These are phyloP conservation scores for Phthorimaea operculella DNA, from an alignment of 1,140 invertebrate genomes.

Conservation along the genomic window DNA sequence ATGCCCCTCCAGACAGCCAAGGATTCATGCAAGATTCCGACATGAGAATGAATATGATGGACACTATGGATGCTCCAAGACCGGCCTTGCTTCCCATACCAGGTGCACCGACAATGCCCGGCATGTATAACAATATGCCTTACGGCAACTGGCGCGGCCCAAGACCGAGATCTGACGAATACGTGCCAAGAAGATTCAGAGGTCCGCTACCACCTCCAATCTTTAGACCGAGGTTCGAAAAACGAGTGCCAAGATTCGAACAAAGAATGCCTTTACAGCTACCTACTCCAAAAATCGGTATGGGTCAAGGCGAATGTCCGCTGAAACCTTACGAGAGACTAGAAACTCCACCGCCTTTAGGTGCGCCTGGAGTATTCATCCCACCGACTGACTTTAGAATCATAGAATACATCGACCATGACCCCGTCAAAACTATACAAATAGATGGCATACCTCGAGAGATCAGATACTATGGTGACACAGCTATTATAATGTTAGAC, in stretches of 20 bases:
- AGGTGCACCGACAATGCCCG: slow-evolving; percentile 31
- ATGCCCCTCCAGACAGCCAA: slow-evolving; percentile 30
- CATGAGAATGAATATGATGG: slow-evolving; percentile 35
- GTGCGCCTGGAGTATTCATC: slow-evolving; percentile 47
- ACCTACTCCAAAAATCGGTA: slow-evolving; percentile 45
- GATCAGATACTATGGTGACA: slow-evolving; percentile 86
- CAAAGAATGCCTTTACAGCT: slow-evolving; percentile 34
- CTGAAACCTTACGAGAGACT: slow-evolving; percentile 44
- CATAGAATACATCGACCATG: slow-evolving; percentile 72
- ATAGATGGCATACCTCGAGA: slow-evolving; percentile 86
- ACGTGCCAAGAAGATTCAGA: slow-evolving; percentile 41
- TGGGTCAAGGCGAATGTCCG: slow-evolving; percentile 47
- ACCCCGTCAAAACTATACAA: slow-evolving; percentile 81
- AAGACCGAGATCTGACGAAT: slow-evolving; percentile 39
- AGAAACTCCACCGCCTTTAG: slow-evolving; percentile 48
- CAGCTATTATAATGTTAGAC: slow-evolving; percentile 84
- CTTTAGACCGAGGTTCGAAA: slow-evolving; percentile 51
- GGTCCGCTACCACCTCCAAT: slow-evolving; percentile 41
- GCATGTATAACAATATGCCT: slow-evolving; percentile 28
- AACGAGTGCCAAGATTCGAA: slow-evolving; percentile 36
- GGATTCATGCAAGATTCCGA: slow-evolving; percentile 42
- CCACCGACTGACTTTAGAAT: slow-evolving; percentile 70
- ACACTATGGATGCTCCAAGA: slow-evolving; percentile 19
- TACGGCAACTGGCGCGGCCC: slow-evolving; percentile 37
- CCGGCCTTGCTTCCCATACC: slow-evolving; percentile 36